Conservation (phyloP, 2,797 vertebrate species). For the Neosilurus hyrtlii region DNA sequence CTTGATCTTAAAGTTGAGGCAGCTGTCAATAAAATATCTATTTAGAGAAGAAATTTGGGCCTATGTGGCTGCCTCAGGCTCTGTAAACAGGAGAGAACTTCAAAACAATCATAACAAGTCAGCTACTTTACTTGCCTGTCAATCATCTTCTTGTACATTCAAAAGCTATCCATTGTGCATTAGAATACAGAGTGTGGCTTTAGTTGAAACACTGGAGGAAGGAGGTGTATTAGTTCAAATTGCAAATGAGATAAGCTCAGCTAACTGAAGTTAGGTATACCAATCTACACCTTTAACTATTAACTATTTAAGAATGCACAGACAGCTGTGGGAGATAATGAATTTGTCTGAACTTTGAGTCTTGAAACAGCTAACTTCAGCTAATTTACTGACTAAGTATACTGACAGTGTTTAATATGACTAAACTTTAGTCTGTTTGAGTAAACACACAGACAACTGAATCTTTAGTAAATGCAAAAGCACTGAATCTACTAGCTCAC, state of each 20-base stretch:
- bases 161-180: not conserved
- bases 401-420: not conserved
- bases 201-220: not conserved
- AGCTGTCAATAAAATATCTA: not conserved
- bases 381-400: not conserved
- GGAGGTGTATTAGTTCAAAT: not conserved
- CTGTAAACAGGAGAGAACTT: not conserved
- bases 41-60: not conserved
- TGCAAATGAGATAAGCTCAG: not conserved
- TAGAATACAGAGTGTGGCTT: not conserved
- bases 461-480: not conserved
- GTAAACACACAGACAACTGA: not conserved
- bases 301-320: not conserved
- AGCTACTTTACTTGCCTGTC: not conserved
- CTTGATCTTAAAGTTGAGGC: not conserved
- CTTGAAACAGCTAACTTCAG: not conserved
- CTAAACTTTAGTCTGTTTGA: not conserved
- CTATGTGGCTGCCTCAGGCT: slow-evolving; percentile 1
- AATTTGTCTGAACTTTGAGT: not conserved
- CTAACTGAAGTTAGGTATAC: not conserved
- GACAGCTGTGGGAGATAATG: not conserved
- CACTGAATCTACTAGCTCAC: not conserved
- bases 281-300: not conserved
- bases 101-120: not conserved
- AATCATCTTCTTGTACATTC: not conserved